Evolutionary conservation across 2,797 vertebrate genomes (phyloP).

Genomic region (Tarsius wallacei): DNA sequence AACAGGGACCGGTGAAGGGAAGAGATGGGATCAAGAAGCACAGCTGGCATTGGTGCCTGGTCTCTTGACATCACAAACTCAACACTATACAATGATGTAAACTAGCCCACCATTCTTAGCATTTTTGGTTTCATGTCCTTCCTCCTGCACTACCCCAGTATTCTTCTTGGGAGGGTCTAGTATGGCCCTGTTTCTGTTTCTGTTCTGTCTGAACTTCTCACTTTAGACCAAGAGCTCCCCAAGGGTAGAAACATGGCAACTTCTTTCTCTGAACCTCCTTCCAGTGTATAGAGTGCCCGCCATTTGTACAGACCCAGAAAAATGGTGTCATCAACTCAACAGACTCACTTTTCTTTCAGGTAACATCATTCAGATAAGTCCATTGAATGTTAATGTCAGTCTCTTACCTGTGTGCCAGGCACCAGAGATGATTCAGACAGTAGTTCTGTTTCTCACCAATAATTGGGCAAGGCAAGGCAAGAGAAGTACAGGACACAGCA

Average conservation of each 20-base stretch:
- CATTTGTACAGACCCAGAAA: background rate
- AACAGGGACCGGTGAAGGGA: background rate
- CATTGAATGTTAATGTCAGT: background rate
- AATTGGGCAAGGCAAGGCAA: background rate
- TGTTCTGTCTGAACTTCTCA: constrained; percentile 1
- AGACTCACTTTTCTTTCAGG: constrained; percentile 30
- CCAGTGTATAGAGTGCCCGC: background rate
- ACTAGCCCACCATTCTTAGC: background rate
- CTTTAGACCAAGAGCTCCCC: background rate
- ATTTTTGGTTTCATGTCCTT: background rate
- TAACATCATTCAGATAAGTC: constrained; percentile 9
- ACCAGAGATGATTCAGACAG: background rate
- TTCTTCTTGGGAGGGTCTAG: background rate
- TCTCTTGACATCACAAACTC: background rate
- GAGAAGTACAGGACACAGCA: background rate
- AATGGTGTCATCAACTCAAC: background rate
- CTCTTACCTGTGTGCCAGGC: background rate
- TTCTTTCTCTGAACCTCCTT: constrained; percentile 4
- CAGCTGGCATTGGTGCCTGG: background rate
- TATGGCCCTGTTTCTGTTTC: constrained; percentile 23
- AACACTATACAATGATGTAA: background rate
- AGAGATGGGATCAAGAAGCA: background rate
- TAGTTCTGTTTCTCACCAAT: background rate
- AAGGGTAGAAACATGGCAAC: background rate
- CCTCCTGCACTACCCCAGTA: fast-evolving